Percentiles rank a stretch among this genome's conserved stretches.
phyloP scores from a whole-genome alignment of 2,888 invertebrate species.

The Didymodactylos carnosus region DNA sequence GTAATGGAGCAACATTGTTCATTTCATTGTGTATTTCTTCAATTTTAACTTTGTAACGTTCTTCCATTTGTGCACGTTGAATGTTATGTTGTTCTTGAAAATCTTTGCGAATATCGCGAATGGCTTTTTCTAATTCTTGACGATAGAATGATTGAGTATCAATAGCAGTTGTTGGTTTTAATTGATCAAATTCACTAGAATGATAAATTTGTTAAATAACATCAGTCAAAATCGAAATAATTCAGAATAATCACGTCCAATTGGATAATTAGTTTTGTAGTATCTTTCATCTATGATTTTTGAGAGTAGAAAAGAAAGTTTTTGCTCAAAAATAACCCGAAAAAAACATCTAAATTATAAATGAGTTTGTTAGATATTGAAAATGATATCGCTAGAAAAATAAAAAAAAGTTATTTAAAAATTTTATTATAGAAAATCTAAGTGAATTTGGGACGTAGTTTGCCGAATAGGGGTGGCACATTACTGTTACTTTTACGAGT shows the following conservation, averaged over 20 bases:
- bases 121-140: constrained; percentile 13
- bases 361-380: no score
- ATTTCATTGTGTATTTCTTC: constrained; percentile 4
- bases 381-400: no score
- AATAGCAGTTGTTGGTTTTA: not conserved
- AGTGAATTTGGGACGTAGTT: not conserved
- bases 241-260: no score
- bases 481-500: no score
- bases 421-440: not conserved
- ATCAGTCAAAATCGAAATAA: no score
- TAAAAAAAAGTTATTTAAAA: not conserved
- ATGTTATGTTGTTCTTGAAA: constrained; percentile 5
- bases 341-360: no score
- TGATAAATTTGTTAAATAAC: no score
- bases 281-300: no score
- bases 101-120: constrained; percentile 14
- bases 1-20: not conserved
- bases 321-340: no score
- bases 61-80: constrained; percentile 12
- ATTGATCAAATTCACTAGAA: not conserved
- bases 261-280: no score
- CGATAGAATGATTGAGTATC: constrained; percentile 12
- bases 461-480: no score
- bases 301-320: no score
- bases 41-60: constrained; percentile 11